Base-by-base conservation (phyloP, 2,113 vertebrate species). In the Phyllostomus discolor region DNA sequence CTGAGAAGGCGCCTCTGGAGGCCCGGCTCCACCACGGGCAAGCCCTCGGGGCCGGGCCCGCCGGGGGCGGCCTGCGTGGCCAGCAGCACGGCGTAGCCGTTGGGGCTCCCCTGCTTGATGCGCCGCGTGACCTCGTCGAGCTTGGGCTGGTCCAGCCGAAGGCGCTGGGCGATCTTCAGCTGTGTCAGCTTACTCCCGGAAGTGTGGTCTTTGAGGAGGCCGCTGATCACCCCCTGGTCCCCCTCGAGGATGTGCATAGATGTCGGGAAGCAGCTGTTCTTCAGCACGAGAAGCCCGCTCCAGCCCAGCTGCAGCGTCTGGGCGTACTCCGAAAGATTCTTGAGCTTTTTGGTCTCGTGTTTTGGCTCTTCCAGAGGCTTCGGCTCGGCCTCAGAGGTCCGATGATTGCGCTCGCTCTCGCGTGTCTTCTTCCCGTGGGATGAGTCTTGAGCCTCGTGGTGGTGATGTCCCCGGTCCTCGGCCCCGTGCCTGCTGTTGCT, bases 251-350 rank as follows among this genome's bases (percentile, higher is more conserved):
- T 98, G 98, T 99, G 99, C 99, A 99, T 99, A 98, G 99, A 98
- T 2, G 99, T 99, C 76, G 99, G 99, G 97, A 99, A 99, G 97
- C 99, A 99, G 98, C 99, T 99, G 98, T 99, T 99, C 98, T 99
- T 99, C 78, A 99, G 98, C 43, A 99, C 99, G 8, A 99, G 99
- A 88, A 99, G 99, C 95, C 99, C 99, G 0, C 99, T 99, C 99
- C 99, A 99, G 70, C 98, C 98, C 38, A 99, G 99, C n/a, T 99
- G 98, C 86, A 99, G 99, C 0, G 99, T 99, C 98, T 99, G 99
- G 41, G 99, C 99, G 0, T 99, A 99, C 95, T 99, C 99, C 0
- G 99, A 99, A 73, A 99, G 99, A 62, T 98, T 99, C 98, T 98
- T 98, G 8, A 99, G 98, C 80, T 99, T 98, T 97, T 98, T 98